Evolutionary conservation across 2,888 invertebrate genomes (phyloP).

Genomic region (Omphaloscelis lunosa): DNA sequence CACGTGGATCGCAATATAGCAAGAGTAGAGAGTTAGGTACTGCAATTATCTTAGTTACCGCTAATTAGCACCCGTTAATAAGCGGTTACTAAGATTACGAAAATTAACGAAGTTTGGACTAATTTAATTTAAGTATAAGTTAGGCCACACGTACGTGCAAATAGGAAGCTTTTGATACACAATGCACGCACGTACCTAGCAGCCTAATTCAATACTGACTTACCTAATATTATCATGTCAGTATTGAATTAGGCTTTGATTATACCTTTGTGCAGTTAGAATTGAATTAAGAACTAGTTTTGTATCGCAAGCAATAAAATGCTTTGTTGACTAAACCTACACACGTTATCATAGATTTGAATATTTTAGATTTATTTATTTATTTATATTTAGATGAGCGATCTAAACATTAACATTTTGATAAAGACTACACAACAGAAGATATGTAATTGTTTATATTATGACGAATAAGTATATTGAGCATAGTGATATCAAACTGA

Average conservation of each 20-base stretch:
- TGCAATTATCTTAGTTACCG: no score
- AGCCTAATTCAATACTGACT: no score
- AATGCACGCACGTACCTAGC: conserved; percentile 5
- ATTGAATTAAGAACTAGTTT: conserved; percentile 14
- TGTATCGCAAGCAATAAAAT: not conserved
- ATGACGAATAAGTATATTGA: not conserved
- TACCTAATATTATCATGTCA: not conserved
- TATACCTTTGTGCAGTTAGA: not conserved
- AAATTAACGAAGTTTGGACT: not conserved
- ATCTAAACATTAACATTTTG: conserved; percentile 13
- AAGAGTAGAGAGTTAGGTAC: conserved; percentile 12
- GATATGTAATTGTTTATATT: conserved; percentile 2
- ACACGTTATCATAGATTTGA: not conserved
- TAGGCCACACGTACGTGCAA: no score
- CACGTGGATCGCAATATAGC: conserved; percentile 14
- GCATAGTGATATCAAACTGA: not conserved
- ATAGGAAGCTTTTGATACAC: not conserved
- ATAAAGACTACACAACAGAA: conserved; percentile 5
- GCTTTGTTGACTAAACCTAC: conserved; percentile 1
- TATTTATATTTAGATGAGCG: no score
- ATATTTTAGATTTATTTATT: conserved; percentile 10
- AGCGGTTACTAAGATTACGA: not conserved
- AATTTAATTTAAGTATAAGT: not conserved
- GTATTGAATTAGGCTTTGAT: conserved; percentile 14
- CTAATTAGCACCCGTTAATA: not conserved